Evolutionary conservation across 2,888 invertebrate species (phyloP), one percentile per base, ranked within the genome.

Genomic region (Lagria hirta): DNA sequence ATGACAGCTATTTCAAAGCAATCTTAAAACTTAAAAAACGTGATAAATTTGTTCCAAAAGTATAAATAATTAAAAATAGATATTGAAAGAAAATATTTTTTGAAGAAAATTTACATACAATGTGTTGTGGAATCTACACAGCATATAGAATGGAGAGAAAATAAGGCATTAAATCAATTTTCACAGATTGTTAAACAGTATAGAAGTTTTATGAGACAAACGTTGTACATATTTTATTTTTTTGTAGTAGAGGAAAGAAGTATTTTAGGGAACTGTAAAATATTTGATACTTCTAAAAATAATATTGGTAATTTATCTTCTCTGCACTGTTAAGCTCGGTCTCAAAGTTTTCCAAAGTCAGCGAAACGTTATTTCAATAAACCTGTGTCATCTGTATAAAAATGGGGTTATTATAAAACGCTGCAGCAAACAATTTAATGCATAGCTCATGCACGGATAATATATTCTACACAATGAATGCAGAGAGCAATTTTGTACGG

Each of bases 321-420:
- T 57, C 60, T 55, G 59, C 57, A 46, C 57, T 52, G 62, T 62
- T 62, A 60, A 61, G 54, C 59, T 47, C 49, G 54, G 57, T 57
- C 55, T 57, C 55, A 55, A 58, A 59, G 17, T 37, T 48, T 54
- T 54, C 51, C 49, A 51, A 50, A 59, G 57, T 60, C 61, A 61
- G 60, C 60, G 56, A 55, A 61, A 60, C 59, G 58, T 58, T 62
- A 58, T 62, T 62, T 62, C 62, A 62, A 62, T 62, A 62, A 60
- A 60, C 61, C 58, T 58, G 57, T 61, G 59, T 62, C 62, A 60
- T 61, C 58, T 56, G 54, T 56, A 58, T 57, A 55, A 59, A 61
- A 60, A 60, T 60, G 51, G 59, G 61, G 57, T 52, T 58, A 49
- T 54, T 54, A 52, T 50, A 51, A 55, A 54, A 52, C 49, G 53